Base-by-base conservation (phyloP, 1,140 invertebrate genomes). In the Panagrolaimus sp. region DNA sequence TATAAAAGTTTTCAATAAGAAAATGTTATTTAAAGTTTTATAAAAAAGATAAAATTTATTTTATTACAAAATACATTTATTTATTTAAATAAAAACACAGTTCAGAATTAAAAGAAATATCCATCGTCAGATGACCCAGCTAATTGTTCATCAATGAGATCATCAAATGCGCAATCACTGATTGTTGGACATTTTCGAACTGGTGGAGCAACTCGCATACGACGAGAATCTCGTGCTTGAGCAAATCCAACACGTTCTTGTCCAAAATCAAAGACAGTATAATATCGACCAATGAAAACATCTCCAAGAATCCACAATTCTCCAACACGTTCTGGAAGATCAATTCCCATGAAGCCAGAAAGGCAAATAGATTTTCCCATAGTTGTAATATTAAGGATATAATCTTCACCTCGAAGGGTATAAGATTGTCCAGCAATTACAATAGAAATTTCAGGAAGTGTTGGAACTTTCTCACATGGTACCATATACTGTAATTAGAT, bases 291-390 rank as follows among this genome's bases (percentile, higher is more conserved):
- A 69, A 87, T 86, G 75, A 87, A 87, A 61, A 87, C 84, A 78
- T 82, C 81, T 51, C 93, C 93, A n/a, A 96, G 86, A 85, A 96
- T 96, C 93, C 93, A 96, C 69, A 96, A 85, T 3, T 92, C 92
- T 13, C 91, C 92, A 81, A 90, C 89, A 65, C 92, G 92, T 77
- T 91, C 88, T 51, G 92, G 92, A 75, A 98, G 89, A 84, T 98
- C 94, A 75, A 99, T 89, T 45, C 93, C 93, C 88, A 95, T 92
- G 84, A 98, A 98, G 64, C 94, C 95, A 78, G 91, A 93, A 46
- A 98, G 83, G 79, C 95, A 98, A 63, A 95, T 88, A 1, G 90
- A 85, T 72, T 88, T 82, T 16, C 88, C 88, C 67, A 85, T 78
- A 13, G 70, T 77, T n/a, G 73, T 67, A 5, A 82, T 65, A 11